phyloP scores from a whole-genome alignment of 37 sponge, comb jelly and placozoan species.

The Diacarnus erythraeanus region DNA sequence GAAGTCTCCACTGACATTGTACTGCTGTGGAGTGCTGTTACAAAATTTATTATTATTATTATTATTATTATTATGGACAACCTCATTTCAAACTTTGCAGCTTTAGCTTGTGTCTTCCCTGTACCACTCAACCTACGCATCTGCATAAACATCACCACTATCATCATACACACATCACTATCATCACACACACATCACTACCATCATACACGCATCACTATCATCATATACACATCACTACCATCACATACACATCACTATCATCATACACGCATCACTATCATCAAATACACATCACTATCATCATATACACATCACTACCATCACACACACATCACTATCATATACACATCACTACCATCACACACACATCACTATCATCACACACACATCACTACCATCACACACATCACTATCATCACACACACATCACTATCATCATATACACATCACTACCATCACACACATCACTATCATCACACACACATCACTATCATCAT shows the following conservation, averaged over 20 bases:
- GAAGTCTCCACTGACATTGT: slow-evolving; percentile 69
- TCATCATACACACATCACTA: background rate
- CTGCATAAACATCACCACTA: background rate
- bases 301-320: too few relatives aligned
- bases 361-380: background rate
- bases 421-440: too few relatives aligned
- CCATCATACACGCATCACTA: too few relatives aligned
- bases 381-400: background rate
- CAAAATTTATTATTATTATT: too few relatives aligned
- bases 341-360: background rate
- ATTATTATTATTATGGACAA: slow-evolving; percentile 37
- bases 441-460: too few relatives aligned
- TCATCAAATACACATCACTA: too few relatives aligned
- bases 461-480: too few relatives aligned
- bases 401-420: too few relatives aligned
- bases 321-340: background rate
- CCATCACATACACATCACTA: too few relatives aligned
- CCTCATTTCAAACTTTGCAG: slow-evolving; percentile 71
- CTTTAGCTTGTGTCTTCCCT: slow-evolving; percentile 57
- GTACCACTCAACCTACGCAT: slow-evolving; percentile 71
- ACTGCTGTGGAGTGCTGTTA: slow-evolving; percentile 60
- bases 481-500: too few relatives aligned
- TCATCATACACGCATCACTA: too few relatives aligned
- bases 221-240: too few relatives aligned
- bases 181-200: background rate